Evolutionary conservation across 1,140 invertebrate genomes (phyloP).

Genomic region (Drosophila arizonae): DNA sequence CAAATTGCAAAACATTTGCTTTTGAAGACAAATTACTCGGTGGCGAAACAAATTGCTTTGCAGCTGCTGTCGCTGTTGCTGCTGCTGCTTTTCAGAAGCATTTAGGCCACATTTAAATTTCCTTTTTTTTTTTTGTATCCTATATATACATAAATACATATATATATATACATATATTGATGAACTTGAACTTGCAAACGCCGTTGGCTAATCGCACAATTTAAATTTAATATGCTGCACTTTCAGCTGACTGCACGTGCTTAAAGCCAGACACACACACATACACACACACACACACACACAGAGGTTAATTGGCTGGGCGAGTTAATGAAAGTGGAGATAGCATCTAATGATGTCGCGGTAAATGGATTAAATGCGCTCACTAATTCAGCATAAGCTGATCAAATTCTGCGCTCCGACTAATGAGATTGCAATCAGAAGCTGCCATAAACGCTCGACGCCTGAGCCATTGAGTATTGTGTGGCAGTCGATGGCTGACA

Average conservation of each 20-base stretch:
- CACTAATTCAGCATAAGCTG: conserved; percentile 14
- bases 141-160: neutral
- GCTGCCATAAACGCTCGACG: neutral
- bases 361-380: conserved; percentile 57
- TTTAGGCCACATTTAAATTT: conserved; percentile 39
- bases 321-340: neutral
- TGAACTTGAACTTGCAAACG: conserved; percentile 39
- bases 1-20: conserved; percentile 80
- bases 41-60: conserved; percentile 76
- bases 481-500: conserved; percentile 2
- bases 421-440: conserved; percentile 32
- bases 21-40: conserved; percentile 80
- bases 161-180: conserved; percentile 17
- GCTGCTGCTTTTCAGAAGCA: conserved; percentile 4
- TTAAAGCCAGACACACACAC: neutral
- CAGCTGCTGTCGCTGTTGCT: conserved; percentile 31
- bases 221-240: conserved; percentile 38
- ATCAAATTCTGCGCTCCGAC: conserved; percentile 1
- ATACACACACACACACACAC: neutral
- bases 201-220: conserved; percentile 11
- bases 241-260: conserved; percentile 6
- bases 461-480: conserved; percentile 10
- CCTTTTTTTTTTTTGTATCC: neutral
- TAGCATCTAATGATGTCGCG: conserved; percentile 38
- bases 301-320: neutral